These are phyloP conservation scores for Melanocharis versteri DNA, from an alignment of 2,113 vertebrate genomes.

Conservation along the genomic window DNA sequence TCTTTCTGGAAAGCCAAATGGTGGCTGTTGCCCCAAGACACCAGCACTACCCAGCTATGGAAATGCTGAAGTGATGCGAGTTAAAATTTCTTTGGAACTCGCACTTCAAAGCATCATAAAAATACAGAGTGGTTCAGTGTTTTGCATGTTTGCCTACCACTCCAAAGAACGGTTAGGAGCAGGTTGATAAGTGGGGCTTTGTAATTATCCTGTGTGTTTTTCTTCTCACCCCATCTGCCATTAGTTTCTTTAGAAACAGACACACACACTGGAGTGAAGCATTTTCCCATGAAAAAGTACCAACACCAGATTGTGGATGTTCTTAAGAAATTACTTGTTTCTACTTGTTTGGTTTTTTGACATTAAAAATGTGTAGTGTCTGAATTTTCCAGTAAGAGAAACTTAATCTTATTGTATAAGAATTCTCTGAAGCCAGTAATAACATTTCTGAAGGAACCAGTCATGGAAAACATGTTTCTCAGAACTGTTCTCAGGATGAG, in stretches of 20 bases:
- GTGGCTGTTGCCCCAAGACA: not conserved
- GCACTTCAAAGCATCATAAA: slow-evolving; percentile 40
- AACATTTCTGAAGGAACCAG: slow-evolving; percentile 41
- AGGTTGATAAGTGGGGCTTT: slow-evolving; percentile 5
- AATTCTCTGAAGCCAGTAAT: slow-evolving; percentile 37
- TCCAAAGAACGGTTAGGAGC: slow-evolving; percentile 26
- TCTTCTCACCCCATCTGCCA: slow-evolving; percentile 8
- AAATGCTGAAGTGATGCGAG: not conserved
- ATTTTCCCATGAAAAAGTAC: slow-evolving; percentile 36
- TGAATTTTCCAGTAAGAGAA: slow-evolving; percentile 43
- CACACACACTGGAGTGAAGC: not conserved
- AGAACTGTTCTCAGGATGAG: not conserved
- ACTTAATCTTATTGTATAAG: not conserved
- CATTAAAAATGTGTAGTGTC: slow-evolving; percentile 20
- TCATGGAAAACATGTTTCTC: slow-evolving; percentile 44
- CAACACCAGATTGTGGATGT: not conserved
- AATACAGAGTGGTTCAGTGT: not conserved
- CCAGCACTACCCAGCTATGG: not conserved
- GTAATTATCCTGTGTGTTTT: slow-evolving; percentile 23
- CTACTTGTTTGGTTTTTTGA: slow-evolving; percentile 35
- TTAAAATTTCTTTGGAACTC: not conserved
- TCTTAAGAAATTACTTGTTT: slow-evolving; percentile 29
- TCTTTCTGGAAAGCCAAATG: not conserved
- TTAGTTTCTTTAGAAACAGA: slow-evolving; percentile 6
- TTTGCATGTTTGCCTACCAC: slow-evolving; percentile 50